Conservation (phyloP, 2,888 invertebrate genomes). For the Drosophila nr. perissopoda region DNA sequence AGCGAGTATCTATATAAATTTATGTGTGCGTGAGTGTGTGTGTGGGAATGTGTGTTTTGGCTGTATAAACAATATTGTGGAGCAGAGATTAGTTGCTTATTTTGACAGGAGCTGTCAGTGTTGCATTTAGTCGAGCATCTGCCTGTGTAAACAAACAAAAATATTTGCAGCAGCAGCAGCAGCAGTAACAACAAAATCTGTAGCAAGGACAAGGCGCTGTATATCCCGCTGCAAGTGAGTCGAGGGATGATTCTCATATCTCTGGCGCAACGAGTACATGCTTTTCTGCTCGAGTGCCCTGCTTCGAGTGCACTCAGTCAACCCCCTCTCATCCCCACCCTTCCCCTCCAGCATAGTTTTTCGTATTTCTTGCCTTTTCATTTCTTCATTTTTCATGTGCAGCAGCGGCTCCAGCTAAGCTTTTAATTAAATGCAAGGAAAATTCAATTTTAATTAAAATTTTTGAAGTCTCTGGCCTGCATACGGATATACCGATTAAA, state of each 20-base stretch:
- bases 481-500: slow-evolving; percentile 48
- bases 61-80: slow-evolving; percentile 68
- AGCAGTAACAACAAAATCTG: slow-evolving; percentile 1
- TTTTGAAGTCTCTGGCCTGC: slow-evolving; percentile 67
- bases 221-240: slow-evolving; percentile 27
- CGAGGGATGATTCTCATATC: slow-evolving; percentile 71
- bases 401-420: slow-evolving; percentile 66
- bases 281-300: slow-evolving; percentile 73
- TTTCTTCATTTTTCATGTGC: slow-evolving; percentile 74
- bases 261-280: slow-evolving; percentile 62
- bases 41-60: slow-evolving; percentile 28
- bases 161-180: slow-evolving; percentile 41
- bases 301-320: slow-evolving; percentile 26
- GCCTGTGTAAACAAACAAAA: slow-evolving; percentile 63
- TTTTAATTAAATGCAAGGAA: slow-evolving; percentile 80
- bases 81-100: slow-evolving; percentile 73
- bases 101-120: slow-evolving; percentile 78
- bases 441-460: slow-evolving; percentile 80
- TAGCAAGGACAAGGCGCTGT: slow-evolving; percentile 29
- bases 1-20: background rate
- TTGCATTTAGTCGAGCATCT: slow-evolving; percentile 64
- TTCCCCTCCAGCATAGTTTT: slow-evolving; percentile 53
- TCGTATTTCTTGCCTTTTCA: slow-evolving; percentile 62
- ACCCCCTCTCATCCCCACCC: background rate
- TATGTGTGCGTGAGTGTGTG: slow-evolving; percentile 1